Base-by-base conservation (phyloP, 2,113 vertebrate genomes). In the Spea multiplicata region DNA sequence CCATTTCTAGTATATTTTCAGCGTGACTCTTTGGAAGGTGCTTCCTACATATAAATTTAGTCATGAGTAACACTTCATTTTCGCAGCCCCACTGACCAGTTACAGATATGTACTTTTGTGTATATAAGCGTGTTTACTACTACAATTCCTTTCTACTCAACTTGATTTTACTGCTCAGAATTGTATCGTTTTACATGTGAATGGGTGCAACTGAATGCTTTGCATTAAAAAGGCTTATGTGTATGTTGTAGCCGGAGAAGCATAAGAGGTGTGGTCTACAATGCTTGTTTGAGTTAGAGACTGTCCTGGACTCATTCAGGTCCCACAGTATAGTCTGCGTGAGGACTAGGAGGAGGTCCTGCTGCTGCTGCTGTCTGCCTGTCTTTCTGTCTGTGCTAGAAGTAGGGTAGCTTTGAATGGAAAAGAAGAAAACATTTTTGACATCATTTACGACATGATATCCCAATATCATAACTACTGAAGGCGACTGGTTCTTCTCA, bases 251-350 rank as follows among this genome's bases (percentile, higher is more conserved):
- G 30, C 30, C 30, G 30, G 30, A 30, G 30, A 30, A 30, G 30
- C 30, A 30, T 30, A 8, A 59, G 52, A 68, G 74, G 74, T 10
- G 74, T 59, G 74, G 14, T 47, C 74, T 59, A 16, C 10, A 55
- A 67, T 67, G 74, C 7, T 46, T 30, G 14, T 66, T 14, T 47
- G 14, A 57, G 14, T 2, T 4, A 67, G 52, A 52, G 52, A n/a
- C 10, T 69, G 52, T 76, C 14, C 52, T 68, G 17, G 45, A 48
- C n/a, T 45, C 74, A 76, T 76, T 76, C 66, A 76, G 65, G 67
- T 76, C 44, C 45, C 67, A 30, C 74, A 68, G 55, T 13, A 59
- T 44, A 57, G 5, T 47, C 65, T 14, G 44, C 2, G 55, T 59
- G 55, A 59, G 55, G 55, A 13, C 30, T 30, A 30, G 55, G 55